Base-by-base conservation (phyloP, 2,113 vertebrate species). In the Pluvianellus socialis region DNA sequence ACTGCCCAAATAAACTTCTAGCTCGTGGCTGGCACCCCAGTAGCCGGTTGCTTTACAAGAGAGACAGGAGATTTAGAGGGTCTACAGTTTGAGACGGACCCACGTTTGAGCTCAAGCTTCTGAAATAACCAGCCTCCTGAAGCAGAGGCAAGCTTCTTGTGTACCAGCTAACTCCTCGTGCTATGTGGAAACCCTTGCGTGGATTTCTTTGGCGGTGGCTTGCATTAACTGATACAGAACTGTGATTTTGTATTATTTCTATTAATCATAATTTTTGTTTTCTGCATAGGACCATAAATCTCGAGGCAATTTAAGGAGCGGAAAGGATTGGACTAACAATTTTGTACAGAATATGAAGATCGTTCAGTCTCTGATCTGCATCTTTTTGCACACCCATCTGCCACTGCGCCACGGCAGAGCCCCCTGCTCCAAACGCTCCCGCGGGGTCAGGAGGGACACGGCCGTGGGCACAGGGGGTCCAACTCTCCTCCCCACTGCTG, bases 391-490 rank as follows among this genome's bases (percentile, higher is more conserved):
- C 3, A 20, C 7, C 22, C 27, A 72, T 16, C 38, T 23, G 63
- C 18, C 28, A 14, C 6, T 1, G 77, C 44, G 59, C 18, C 28
- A 17, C 6, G 1, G 77, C 47, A 87, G 24, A 80, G 38, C 12
- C 18, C 42, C n/a, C 21, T 1, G 4, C 55, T 38, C 50, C 45
- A 20, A 59, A 73, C 15, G 18, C 27, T 50, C 33, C 2, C 4
- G 8, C 0, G 0, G 22, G 52, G 56, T 19, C 47, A 30, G 47
- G 27, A 72, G 14, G 21, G 30, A 53, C 38, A 58, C 0, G 0
- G 33, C 20, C 1, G 2, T 2, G 40, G 30, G 14, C 24, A 42
- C 40, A 7, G 1, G 28, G 50, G 16, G 17, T 75, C 56, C 32
- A 33, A 33, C 15, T 53, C 33, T 20, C 32, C 49, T 9, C 23